A percentile compares a stretch with the other conserved stretches of the same genome.
These are phyloP conservation scores for Centroberyx gerrardi DNA, from an alignment of 2,797 vertebrate genomes.

Conservation along the genomic window DNA sequence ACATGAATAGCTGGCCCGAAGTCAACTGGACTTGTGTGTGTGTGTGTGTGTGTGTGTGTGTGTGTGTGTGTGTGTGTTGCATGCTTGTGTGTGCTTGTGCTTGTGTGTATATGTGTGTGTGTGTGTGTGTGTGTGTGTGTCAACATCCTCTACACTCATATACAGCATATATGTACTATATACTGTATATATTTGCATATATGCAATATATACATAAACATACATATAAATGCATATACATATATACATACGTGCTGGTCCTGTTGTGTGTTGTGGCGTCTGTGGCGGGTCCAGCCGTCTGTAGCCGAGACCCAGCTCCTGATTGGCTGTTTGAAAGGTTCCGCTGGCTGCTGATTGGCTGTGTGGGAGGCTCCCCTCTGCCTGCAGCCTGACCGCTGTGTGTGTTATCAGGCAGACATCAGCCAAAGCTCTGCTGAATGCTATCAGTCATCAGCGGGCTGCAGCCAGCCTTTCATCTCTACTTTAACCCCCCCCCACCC, in stretches of 20 bases:
- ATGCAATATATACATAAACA: not conserved
- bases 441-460: conserved; percentile 83
- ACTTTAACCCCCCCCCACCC: conserved; percentile 46
- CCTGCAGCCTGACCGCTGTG: conserved; percentile 53
- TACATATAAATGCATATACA: not conserved
- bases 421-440: conserved; percentile 73
- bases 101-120: not conserved
- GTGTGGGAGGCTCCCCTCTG: conserved; percentile 11
- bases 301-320: not conserved
- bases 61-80: conserved; percentile 3
- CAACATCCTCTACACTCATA: not conserved
- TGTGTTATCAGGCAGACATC: conserved; percentile 80
- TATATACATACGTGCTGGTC: not conserved
- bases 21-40: conserved; percentile 23
- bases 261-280: not conserved
- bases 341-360: conserved; percentile 49
- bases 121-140: conserved; percentile 8
- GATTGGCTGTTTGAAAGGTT: conserved; percentile 26
- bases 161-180: conserved; percentile 15
- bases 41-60: conserved; percentile 14
- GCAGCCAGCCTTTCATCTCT: conserved; percentile 79
- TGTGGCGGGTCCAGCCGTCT: not conserved
- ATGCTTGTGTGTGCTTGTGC: not conserved
- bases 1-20: conserved; percentile 70
- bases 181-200: conserved; percentile 13